Percentiles rank a stretch among this genome's conserved stretches.
phyloP scores from a whole-genome alignment of 2,888 invertebrate genomes.

The Nebria salina region DNA sequence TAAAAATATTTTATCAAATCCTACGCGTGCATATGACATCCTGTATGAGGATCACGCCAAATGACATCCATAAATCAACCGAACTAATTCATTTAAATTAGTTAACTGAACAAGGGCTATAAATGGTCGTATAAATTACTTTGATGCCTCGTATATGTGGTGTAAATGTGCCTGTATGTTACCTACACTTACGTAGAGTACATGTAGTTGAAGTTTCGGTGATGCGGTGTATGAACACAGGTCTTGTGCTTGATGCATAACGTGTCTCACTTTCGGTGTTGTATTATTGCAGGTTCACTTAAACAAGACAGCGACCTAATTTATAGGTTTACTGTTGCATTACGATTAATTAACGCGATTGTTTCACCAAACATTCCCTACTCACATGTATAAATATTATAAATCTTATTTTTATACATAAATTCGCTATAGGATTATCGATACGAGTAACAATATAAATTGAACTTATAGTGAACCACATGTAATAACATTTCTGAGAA shows the following conservation, averaged over 20 bases:
- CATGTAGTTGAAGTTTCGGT: neutral
- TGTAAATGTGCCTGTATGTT: constrained; percentile 2
- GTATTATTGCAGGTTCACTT: constrained; percentile 19
- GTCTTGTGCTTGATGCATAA: neutral
- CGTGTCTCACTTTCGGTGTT: neutral
- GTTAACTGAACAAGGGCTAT: constrained; percentile 44
- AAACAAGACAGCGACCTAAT: constrained; percentile 37
- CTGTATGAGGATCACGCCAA: constrained; percentile 6
- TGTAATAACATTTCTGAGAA: neutral
- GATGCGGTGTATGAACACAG: neutral
- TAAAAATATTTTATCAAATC: neutral
- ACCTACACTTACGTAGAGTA: neutral
- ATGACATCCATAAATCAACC: constrained; percentile 43
- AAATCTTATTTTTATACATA: neutral
- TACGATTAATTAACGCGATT: constrained; percentile 35
- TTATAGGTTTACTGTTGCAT: constrained; percentile 34
- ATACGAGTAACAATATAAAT: neutral
- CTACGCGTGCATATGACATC: neutral
- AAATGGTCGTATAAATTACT: constrained; percentile 44
- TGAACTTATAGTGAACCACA: too few species aligned
- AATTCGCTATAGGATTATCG: neutral
- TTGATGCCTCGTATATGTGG: constrained; percentile 27
- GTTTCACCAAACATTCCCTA: neutral
- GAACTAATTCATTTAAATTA: constrained; percentile 44
- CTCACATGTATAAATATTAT: neutral